Evolutionary conservation across 2,888 invertebrate species (phyloP).

Genomic region (Busseola fusca): DNA sequence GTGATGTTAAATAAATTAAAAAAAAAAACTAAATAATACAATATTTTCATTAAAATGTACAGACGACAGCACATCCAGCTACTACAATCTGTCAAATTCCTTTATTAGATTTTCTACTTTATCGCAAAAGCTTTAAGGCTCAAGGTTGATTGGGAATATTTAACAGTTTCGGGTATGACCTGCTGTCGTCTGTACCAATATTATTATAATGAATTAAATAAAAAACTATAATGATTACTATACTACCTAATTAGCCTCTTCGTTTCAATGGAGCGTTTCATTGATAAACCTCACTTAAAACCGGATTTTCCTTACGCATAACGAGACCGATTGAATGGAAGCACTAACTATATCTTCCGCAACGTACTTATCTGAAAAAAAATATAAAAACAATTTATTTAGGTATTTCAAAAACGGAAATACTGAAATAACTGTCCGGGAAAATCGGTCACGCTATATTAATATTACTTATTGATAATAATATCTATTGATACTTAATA

Average conservation of each 20-base stretch:
- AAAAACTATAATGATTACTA: slow-evolving; percentile 1
- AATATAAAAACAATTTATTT: not conserved
- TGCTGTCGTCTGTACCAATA: too few species aligned
- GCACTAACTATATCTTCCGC: not conserved
- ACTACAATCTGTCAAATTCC: too few species aligned
- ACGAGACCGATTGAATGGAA: slow-evolving; percentile 28
- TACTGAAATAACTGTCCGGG: not conserved
- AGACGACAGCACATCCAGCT: too few species aligned
- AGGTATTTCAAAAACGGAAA: slow-evolving; percentile 24
- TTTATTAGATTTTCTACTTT: too few species aligned
- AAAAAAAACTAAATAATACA: not conserved
- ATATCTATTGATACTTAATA: too few species aligned
- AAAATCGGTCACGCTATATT: slow-evolving; percentile 32
- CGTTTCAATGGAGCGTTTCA: slow-evolving; percentile 42
- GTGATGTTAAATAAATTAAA: not conserved
- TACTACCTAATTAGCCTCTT: slow-evolving; percentile 10
- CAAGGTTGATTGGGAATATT: too few species aligned
- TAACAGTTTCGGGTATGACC: too few species aligned
- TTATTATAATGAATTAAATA: not conserved
- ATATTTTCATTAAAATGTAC: not conserved
- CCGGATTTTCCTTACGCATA: slow-evolving; percentile 41
- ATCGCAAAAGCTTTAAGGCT: too few species aligned
- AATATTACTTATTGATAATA: slow-evolving; percentile 27
- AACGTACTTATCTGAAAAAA: not conserved
- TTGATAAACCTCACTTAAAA: slow-evolving; percentile 28